Percentiles rank a stretch among this genome's conserved stretches.
phyloP scores from a whole-genome alignment of 2,888 invertebrate genomes.

The Drosophila tanythrix region DNA sequence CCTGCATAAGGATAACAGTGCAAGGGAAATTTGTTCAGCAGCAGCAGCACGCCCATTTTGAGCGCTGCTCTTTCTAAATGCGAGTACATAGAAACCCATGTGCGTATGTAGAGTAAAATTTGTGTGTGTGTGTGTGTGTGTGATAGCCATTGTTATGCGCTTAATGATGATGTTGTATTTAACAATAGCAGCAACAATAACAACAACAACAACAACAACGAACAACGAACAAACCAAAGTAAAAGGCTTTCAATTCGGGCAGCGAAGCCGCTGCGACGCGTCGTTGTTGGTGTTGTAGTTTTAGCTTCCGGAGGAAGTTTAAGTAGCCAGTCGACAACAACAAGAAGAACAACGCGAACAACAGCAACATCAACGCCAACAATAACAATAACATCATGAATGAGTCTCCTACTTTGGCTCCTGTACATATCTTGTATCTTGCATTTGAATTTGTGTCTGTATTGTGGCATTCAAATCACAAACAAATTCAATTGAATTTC shows the following conservation, averaged over 20 bases:
- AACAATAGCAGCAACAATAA: conserved; percentile 62
- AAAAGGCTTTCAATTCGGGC: conserved; percentile 60
- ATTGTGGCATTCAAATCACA: conserved; percentile 51
- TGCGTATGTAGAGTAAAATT: conserved; percentile 13
- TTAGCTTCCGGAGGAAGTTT: conserved; percentile 78
- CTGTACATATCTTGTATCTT: conserved; percentile 32
- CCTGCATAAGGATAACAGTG: conserved; percentile 44
- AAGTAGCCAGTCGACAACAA: conserved; percentile 61
- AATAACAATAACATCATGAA: conserved; percentile 24
- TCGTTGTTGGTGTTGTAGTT: conserved; percentile 51
- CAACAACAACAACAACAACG: conserved; percentile 24
- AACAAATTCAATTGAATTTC: conserved; percentile 69
- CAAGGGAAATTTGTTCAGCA: conserved; percentile 42
- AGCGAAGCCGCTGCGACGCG: conserved; percentile 37
- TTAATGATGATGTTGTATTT: conserved; percentile 79
- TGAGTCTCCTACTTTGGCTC: conserved; percentile 26
- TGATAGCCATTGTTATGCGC: conserved; percentile 72
- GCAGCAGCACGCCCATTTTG: conserved; percentile 52
- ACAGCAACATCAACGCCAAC: conserved; percentile 21
- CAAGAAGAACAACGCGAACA: conserved; percentile 32
- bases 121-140: conserved; percentile 29
- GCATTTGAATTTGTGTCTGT: conserved; percentile 28
- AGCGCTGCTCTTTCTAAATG: conserved; percentile 29
- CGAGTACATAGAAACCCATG: conserved; percentile 33
- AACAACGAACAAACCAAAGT: conserved; percentile 34